Evolutionary conservation across 2,797 vertebrate genomes (phyloP).

Genomic region (Holocentrus rufus): DNA sequence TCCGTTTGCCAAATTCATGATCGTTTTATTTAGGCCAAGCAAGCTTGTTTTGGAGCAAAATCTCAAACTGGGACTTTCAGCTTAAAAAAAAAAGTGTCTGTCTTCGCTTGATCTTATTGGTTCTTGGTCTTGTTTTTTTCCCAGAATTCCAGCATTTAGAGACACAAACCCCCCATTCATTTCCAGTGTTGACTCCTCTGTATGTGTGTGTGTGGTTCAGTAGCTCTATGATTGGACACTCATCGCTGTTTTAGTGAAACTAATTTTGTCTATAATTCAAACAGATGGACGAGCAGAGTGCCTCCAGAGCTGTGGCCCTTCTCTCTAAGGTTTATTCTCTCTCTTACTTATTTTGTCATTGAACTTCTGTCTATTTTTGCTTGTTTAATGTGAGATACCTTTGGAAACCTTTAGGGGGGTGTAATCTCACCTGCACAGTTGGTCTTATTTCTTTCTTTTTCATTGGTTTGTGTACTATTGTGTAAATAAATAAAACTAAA

Average conservation of each 20-base stretch:
- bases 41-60: no score
- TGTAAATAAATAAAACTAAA: no score
- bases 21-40: no score
- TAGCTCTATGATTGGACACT: constrained; percentile 47
- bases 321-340: constrained; percentile 91
- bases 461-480: no score
- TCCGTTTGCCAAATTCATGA: no score
- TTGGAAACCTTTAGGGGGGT: no score
- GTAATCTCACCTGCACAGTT: no score
- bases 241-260: constrained; percentile 60
- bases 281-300: constrained; percentile 94
- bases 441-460: no score
- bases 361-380: no score
- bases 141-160: neutral
- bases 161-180: neutral
- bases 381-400: no score
- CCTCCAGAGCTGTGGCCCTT: constrained; percentile 90
- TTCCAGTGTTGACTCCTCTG: neutral
- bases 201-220: constrained; percentile 2
- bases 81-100: neutral
- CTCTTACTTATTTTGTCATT: no score
- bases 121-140: neutral
- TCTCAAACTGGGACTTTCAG: no score
- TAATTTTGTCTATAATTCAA: constrained; percentile 89
- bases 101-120: neutral